phyloP scores from a whole-genome alignment of 2,113 vertebrate genomes.

The Pluvialis apricaria region DNA sequence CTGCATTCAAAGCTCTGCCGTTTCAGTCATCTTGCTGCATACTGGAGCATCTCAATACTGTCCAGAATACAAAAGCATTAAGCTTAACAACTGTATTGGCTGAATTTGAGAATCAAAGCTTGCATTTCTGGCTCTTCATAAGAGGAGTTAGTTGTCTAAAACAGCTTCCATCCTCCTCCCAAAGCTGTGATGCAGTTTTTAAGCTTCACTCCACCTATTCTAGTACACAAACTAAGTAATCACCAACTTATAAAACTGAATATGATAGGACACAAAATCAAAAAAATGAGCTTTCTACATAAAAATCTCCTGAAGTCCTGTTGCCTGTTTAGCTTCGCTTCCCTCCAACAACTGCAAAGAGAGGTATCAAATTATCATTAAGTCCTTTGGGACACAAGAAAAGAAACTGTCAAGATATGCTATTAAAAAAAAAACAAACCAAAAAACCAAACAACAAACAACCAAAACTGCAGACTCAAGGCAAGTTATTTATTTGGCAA shows the following conservation, averaged over 20 bases:
- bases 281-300: not conserved
- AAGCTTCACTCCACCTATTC: not conserved
- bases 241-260: not conserved
- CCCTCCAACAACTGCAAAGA: not conserved
- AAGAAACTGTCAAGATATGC: not conserved
- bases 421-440: not conserved
- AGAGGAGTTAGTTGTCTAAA: not conserved
- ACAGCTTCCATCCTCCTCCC: not conserved
- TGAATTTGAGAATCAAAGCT: not conserved
- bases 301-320: not conserved
- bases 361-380: not conserved
- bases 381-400: not conserved
- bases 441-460: not conserved
- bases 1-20: not conserved
- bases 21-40: not conserved
- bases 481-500: not conserved
- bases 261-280: not conserved
- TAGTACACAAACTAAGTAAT: not conserved
- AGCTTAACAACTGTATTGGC: not conserved
- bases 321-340: not conserved
- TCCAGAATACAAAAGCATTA: not conserved
- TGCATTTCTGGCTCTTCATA: not conserved
- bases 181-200: not conserved
- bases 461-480: not conserved
- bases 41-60: not conserved